A percentile compares a stretch with the other conserved stretches of the same genome.
phyloP scores from a whole-genome alignment of 2,113 vertebrate species.

The Empidonax traillii region DNA sequence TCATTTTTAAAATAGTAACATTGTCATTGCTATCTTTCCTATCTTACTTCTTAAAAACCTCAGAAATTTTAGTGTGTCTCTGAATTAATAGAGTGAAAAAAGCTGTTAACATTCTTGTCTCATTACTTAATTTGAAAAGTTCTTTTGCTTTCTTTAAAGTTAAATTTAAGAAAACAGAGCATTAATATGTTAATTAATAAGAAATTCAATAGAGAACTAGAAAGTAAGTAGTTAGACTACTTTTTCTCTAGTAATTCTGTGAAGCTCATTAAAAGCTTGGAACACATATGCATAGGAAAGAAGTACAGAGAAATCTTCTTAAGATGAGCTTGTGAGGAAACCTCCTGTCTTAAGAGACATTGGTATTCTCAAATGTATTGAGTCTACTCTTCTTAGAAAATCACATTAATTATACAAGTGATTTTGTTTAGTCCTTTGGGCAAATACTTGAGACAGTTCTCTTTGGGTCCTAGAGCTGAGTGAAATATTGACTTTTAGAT shows the following conservation, averaged over 20 bases:
- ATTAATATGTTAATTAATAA: constrained; percentile 79
- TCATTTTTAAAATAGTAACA: constrained; percentile 64
- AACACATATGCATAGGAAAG: constrained; percentile 16
- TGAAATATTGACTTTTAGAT: constrained; percentile 42
- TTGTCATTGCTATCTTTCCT: constrained; percentile 61
- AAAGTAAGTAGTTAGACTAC: constrained; percentile 65
- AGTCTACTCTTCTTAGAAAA: constrained; percentile 30
- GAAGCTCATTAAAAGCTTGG: constrained; percentile 74
- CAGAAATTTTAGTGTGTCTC: constrained; percentile 47
- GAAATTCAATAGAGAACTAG: constrained; percentile 69
- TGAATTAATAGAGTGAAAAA: constrained; percentile 71
- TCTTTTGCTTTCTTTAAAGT: constrained; percentile 75
- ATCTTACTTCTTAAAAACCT: constrained; percentile 55
- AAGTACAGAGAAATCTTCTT: constrained; percentile 49
- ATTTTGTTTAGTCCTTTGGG: constrained; percentile 58
- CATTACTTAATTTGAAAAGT: constrained; percentile 73
- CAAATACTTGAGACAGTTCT: constrained; percentile 20
- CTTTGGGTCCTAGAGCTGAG: constrained; percentile 12
- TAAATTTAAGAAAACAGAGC: constrained; percentile 73
- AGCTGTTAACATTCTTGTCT: constrained; percentile 67
- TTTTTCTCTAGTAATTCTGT: constrained; percentile 65
- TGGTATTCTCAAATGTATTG: constrained; percentile 48
- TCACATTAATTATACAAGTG: constrained; percentile 52
- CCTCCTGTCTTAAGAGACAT: constrained; percentile 40
- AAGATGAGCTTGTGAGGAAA: constrained; percentile 38